Conservation (phyloP, 2,113 vertebrate species). For the Herpetotheres cachinnans region DNA sequence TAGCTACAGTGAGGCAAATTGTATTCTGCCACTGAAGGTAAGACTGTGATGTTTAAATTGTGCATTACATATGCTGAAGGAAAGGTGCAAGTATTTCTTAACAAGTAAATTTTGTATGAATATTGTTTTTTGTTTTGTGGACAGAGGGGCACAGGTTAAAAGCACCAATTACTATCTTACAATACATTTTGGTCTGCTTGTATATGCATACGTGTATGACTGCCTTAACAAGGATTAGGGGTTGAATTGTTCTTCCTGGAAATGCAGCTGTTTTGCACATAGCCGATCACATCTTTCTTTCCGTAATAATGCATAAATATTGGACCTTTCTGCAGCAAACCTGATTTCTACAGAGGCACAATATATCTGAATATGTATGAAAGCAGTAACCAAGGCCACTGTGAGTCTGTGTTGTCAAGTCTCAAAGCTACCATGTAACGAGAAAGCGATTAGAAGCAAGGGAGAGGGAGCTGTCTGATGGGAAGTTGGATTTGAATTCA, state of each 20-base stretch:
- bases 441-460: constrained; percentile 26
- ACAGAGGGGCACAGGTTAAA: not conserved
- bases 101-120: not conserved
- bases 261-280: not conserved
- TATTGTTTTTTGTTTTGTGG: not conserved
- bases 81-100: not conserved
- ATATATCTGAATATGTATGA: constrained; percentile 42
- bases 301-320: not conserved
- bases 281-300: not conserved
- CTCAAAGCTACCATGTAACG: constrained; percentile 17
- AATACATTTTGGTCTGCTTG: not conserved
- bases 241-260: not conserved
- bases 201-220: accelerated
- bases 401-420: constrained; percentile 33
- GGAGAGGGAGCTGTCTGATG: constrained; percentile 21
- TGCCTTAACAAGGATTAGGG: not conserved
- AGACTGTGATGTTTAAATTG: not conserved
- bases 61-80: not conserved
- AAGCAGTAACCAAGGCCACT: constrained; percentile 46
- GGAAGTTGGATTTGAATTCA: constrained; percentile 46
- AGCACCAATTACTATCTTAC: not conserved
- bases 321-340: constrained; percentile 1
- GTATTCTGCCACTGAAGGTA: not conserved
- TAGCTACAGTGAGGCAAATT: not conserved
- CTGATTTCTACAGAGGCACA: not conserved